Base-by-base conservation (phyloP, 2,113 vertebrate genomes). In the Lophotis ruficrista region DNA sequence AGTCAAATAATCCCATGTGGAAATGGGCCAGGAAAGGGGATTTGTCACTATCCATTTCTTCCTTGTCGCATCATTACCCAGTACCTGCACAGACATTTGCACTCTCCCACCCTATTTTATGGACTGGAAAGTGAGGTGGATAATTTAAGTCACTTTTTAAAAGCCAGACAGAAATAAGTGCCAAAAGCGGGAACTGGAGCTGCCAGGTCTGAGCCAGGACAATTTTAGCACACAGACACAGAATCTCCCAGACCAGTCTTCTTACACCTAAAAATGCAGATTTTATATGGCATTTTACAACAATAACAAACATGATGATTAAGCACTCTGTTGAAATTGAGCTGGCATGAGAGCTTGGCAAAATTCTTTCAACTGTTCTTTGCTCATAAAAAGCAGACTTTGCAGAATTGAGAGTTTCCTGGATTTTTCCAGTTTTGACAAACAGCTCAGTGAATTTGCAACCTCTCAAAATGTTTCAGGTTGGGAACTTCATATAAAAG, bases 11-110 rank as follows among this genome's bases (percentile, higher is more conserved):
- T 93, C 92, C 95, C n/a, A 7, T 27, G 41, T 95, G 94, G 92
- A 94, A 94, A 79, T 12, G 75, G 31, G 75, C 95, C 95, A 97
- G 83, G 86, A 96, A 96, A 96, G 93, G 94, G 91, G 83, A 96
- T 96, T 87, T 95, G 87, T 75, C 81, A 71, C 53, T 68, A 50
- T 45, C 80, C 31, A 19, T 47, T 83, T 87, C 61, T 87, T 87
- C 65, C 73, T 68, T 60, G 61, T 75, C 0, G 1, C 56, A 65
- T 69, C 4, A 6, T 71, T 80, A 89, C 14, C 56, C 72, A 84
- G 10, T 35, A 87, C 35, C 48, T 15, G 50, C 0, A 0, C 33
- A 90, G 80, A 87, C 66, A 58, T 54, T 87, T 73, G 33, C 38
- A 51, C 33, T 87, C 48, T 79, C 53, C 72, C 24, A 84, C 31